phyloP scores from a whole-genome alignment of 2,888 invertebrate species.

The Drosophila anomalata region DNA sequence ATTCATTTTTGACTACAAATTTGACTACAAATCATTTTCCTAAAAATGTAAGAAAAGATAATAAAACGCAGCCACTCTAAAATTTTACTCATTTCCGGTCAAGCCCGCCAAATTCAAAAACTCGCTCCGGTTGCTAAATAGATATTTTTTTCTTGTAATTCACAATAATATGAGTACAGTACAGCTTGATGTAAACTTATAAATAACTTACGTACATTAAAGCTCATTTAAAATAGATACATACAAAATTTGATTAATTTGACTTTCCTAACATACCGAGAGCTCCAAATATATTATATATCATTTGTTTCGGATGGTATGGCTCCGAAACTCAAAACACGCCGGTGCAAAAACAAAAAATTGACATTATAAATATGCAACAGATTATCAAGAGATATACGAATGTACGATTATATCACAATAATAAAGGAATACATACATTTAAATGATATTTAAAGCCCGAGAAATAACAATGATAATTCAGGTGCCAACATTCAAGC shows the following conservation, averaged over 20 bases:
- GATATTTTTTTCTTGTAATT: constrained; percentile 25
- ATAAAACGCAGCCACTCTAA: not conserved
- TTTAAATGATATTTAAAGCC: constrained; percentile 69
- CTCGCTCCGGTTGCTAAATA: constrained; percentile 1
- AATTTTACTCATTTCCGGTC: not conserved
- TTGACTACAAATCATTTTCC: too few species aligned
- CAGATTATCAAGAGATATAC: constrained; percentile 72
- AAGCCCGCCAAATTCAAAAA: constrained; percentile 19
- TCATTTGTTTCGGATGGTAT: constrained; percentile 17
- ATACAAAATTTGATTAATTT: constrained; percentile 23
- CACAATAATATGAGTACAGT: constrained; percentile 38
- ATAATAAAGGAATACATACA: constrained; percentile 81
- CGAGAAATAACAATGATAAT: constrained; percentile 41
- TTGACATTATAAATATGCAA: constrained; percentile 73
- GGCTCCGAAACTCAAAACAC: constrained; percentile 22
- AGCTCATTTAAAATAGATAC: constrained; percentile 65
- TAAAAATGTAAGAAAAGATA: not conserved
- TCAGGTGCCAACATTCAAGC: constrained; percentile 30
- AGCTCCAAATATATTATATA: constrained; percentile 20
- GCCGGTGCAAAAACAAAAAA: constrained; percentile 49
- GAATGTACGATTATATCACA: constrained; percentile 81
- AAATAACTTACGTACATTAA: constrained; percentile 65
- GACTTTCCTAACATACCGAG: constrained; percentile 11
- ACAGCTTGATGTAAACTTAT: constrained; percentile 52
- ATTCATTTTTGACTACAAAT: too few species aligned